Conservation (phyloP, 2,797 vertebrate genomes). For the Mus spretus region DNA sequence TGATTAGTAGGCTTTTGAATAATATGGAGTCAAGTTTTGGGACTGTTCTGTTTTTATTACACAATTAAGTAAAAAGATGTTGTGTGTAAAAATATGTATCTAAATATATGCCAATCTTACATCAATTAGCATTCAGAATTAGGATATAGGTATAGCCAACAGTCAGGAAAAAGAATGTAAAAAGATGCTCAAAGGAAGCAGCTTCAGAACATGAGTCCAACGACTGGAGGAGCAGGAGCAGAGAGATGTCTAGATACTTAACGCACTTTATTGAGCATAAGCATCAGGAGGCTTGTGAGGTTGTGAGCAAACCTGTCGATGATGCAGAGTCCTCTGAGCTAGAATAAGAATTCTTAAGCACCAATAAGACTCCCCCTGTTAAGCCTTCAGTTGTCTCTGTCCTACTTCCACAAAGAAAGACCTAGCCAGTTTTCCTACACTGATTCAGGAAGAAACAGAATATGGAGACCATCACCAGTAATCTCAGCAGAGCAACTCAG, state of each 20-base stretch:
- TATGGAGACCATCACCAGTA: no score
- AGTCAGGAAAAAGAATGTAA: not conserved
- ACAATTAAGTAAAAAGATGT: not conserved
- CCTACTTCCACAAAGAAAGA: not conserved
- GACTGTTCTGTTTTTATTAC: not conserved
- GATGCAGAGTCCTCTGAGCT: not conserved
- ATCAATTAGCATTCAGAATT: not conserved
- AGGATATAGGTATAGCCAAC: not conserved
- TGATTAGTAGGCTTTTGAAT: not conserved
- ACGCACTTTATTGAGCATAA: not conserved
- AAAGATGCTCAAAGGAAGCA: not conserved
- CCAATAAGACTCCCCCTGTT: not conserved
- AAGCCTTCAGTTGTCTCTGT: not conserved
- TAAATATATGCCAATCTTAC: not conserved
- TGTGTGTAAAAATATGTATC: not conserved
- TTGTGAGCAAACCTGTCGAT: not conserved
- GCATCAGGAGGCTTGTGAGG: not conserved
- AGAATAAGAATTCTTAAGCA: not conserved
- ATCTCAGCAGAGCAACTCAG: not conserved
- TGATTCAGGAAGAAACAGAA: not conserved
- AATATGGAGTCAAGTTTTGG: not conserved
- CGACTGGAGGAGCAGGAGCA: no score
- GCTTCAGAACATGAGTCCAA: not conserved
- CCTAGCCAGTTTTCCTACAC: not conserved
- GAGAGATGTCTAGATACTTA: fast-evolving